Base-by-base conservation (phyloP, 1,140 invertebrate species). In the Argopecten irradians region DNA sequence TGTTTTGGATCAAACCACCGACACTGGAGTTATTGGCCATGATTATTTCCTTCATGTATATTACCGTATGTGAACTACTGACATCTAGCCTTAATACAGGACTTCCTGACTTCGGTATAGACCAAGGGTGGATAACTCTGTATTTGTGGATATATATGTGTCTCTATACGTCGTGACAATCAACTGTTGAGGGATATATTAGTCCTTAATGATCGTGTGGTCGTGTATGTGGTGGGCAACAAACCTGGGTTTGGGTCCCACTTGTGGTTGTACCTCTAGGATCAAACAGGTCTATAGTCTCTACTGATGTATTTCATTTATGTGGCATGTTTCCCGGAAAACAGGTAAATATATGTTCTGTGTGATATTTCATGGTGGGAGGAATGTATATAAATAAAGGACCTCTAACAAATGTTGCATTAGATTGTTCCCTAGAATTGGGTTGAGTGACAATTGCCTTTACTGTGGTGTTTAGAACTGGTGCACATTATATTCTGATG, bases 121-220 rank as follows among this genome's bases (percentile, higher is more conserved):
- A n/a, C 22, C 55, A 71, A 71, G 55, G n/a, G 55, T 71, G 55
- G 55, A 71, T 71, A 71, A 71, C 55, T 71, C 19, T 71, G n/a
- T 8, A 8, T 28, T 5, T n/a, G 22, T 46, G n/a, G n/a, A n/a
- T n/a, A n/a, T n/a, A n/a, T n/a, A n/a, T n/a, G n/a, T n/a, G n/a
- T n/a, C n/a, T n/a, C n/a, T 16, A 16, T 71, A n/a, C 7, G 22
- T 1, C 7, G 43, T 14, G 13, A 14, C 14, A 16, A 71, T 71
- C 55, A 71, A 28, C 11, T 7, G 55, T 28, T 71, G 55, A 71
- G n/a, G 14, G 55, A 28, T 71, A 71, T 71, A 71, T 71, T 71
- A n/a, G 55, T 71, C 11, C 55, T 1, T 71, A 71, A 71, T 71
- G 55, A n/a, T 71, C 22, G 22, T 28, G 22, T 71, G 55, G n/a